Percentiles rank a stretch among this genome's conserved stretches.
Evolutionary conservation across 2,888 invertebrate genomes (phyloP).

Genomic region (Hymenopus coronatus): DNA sequence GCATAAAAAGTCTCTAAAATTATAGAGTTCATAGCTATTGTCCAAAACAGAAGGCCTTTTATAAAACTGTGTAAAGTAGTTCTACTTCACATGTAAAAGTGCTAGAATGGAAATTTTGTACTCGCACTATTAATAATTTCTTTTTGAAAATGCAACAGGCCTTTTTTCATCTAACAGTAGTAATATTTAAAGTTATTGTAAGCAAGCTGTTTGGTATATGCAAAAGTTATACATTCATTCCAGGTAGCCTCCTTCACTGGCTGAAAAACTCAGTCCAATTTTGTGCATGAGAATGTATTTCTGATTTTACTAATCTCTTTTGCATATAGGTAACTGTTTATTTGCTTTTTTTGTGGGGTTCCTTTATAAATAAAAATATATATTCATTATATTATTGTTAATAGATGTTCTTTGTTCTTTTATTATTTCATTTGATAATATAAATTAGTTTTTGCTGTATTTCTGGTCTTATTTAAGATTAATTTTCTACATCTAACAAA

Average conservation of each 20-base stretch:
- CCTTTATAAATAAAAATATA: background rate
- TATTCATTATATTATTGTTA: background rate
- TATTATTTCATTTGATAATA: background rate
- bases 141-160: background rate
- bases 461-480: too few relatives aligned
- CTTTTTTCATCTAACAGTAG: background rate
- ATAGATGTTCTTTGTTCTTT: background rate
- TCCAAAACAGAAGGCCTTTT: conserved; percentile 22
- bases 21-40: conserved; percentile 10
- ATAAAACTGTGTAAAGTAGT: background rate
- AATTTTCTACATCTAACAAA: too few relatives aligned
- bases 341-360: background rate
- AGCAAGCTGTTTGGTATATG: background rate
- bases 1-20: conserved; percentile 11
- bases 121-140: background rate
- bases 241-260: background rate
- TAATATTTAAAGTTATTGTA: background rate
- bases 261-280: background rate
- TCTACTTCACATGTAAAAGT: background rate
- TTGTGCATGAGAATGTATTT: background rate
- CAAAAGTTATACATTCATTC: background rate
- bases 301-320: background rate
- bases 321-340: background rate
- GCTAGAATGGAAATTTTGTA: background rate
- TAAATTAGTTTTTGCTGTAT: background rate